Evolutionary conservation across 2,113 vertebrate species (phyloP), one percentile per base, ranked within the genome.

Genomic region (Rhea pennata): DNA sequence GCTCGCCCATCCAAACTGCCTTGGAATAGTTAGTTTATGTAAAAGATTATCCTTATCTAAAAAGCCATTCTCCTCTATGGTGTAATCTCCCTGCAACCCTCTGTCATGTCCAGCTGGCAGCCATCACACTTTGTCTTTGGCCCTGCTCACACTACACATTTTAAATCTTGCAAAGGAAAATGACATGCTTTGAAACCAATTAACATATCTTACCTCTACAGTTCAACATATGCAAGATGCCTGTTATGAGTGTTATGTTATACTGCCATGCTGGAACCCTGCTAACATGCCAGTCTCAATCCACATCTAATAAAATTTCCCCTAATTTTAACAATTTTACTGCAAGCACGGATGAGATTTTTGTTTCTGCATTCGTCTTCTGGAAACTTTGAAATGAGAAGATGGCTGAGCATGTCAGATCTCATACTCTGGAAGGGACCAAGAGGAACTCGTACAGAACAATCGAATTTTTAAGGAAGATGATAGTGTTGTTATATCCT

Each of bases 21-120:
- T 93, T 87, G 87, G 65, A 97, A 96, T 92, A 96, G 90, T 92
- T 95, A 91, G 96, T 97, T 96, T 97, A 79, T 85, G 91, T 96
- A 97, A 95, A 97, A 97, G 92, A 96, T 95, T 97, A 96, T 91
- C 84, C 95, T 97, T 97, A 97, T 97, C 97, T 97, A 95, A 70
- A 93, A 96, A 97, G 91, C 91, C 96, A 96, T 97, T 97, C 96
- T 97, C 92, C 79, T 97, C 72, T 65, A n/a, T 54, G 66, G 84
- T 95, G 80, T 96, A 97, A 97, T 97, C 96, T 97, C 95, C 90
- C 94, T 91, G 75, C 92, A 96, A 97, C 85, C 93, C 90, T 92
- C 91, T 96, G 70, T 56, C 92, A 95, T 5, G 13, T 96, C 96
- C 92, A 95, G 97, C 97, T 97, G 97, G 96, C 94, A 97, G 83